phyloP scores from a whole-genome alignment of 30 jellyfish, hydroid and myxozoan genomes.

The Hydractinia symbiolongicarpus region DNA sequence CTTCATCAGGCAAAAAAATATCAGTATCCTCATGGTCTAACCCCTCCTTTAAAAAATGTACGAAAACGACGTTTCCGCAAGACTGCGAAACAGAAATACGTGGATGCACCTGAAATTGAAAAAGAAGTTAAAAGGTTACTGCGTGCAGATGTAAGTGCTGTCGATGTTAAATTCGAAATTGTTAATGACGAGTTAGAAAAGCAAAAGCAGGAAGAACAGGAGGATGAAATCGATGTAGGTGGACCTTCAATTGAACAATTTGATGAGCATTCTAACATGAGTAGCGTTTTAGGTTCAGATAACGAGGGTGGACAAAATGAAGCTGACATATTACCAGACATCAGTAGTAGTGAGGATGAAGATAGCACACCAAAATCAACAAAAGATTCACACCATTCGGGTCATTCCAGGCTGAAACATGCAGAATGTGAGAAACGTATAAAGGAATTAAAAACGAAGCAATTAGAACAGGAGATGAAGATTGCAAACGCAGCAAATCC shows the following conservation, averaged over 20 bases:
- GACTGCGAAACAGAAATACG: constrained; percentile 88
- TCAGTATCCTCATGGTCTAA: constrained; percentile 89
- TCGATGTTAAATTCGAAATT: constrained; percentile 78
- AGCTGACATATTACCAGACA: constrained; percentile 84
- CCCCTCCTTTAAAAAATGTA: constrained; percentile 96
- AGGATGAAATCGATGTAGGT: constrained; percentile 80
- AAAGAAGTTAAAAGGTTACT: constrained; percentile 85
- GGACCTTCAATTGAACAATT: constrained; percentile 31
- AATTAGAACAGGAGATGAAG: constrained; percentile 78
- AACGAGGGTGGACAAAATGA: constrained; percentile 35
- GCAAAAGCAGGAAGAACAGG: constrained; percentile 73
- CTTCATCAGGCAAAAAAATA: constrained; percentile 55
- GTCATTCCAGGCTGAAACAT: constrained; percentile 18
- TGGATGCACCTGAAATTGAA: constrained; percentile 97
- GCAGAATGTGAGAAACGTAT: constrained; percentile 46
- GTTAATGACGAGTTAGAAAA: constrained; percentile 59
- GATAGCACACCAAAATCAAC: constrained; percentile 35
- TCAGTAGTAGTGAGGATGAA: constrained; percentile 95
- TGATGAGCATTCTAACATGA: constrained; percentile 30
- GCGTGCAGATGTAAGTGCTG: constrained; percentile 97
- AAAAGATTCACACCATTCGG: constrained; percentile 17
- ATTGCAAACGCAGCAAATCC: constrained; percentile 85
- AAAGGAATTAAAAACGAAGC: constrained; percentile 53
- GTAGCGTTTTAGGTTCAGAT: constrained; percentile 14
- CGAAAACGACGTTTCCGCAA: constrained; percentile 88